phyloP scores from a whole-genome alignment of 1,140 invertebrate genomes.

The Hyles vespertilio region DNA sequence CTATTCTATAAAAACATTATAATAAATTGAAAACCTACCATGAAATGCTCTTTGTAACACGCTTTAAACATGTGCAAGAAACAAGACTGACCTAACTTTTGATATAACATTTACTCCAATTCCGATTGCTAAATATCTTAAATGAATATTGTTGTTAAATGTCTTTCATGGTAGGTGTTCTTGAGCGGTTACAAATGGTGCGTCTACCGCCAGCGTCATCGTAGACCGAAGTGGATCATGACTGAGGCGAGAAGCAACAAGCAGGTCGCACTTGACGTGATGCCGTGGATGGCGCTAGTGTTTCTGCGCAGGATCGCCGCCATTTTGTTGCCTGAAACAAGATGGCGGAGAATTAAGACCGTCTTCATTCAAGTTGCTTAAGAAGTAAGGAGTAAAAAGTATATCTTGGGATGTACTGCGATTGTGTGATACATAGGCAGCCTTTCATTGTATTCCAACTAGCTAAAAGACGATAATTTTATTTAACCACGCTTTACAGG shows the following conservation, averaged over 20 bases:
- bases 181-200: background rate
- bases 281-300: constrained; percentile 64
- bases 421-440: no score
- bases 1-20: constrained; percentile 8
- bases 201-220: constrained; percentile 54
- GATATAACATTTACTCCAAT: no score
- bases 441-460: no score
- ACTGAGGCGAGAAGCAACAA: constrained; percentile 50
- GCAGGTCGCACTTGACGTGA: constrained; percentile 61
- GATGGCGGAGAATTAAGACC: background rate
- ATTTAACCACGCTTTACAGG: no score
- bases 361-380: background rate
- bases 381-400: no score
- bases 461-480: no score
- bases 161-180: constrained; percentile 1
- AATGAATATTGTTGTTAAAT: no score
- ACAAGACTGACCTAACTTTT: no score
- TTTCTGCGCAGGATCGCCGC: constrained; percentile 63
- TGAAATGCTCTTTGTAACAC: constrained; percentile 1
- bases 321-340: constrained; percentile 65
- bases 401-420: no score
- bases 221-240: constrained; percentile 51
- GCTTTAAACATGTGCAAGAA: background rate
- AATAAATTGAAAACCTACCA: constrained; percentile 1
- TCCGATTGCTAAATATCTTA: no score